These are phyloP conservation scores for Myiagra hebetior DNA, from an alignment of 2,113 vertebrate species.

Conservation along the genomic window DNA sequence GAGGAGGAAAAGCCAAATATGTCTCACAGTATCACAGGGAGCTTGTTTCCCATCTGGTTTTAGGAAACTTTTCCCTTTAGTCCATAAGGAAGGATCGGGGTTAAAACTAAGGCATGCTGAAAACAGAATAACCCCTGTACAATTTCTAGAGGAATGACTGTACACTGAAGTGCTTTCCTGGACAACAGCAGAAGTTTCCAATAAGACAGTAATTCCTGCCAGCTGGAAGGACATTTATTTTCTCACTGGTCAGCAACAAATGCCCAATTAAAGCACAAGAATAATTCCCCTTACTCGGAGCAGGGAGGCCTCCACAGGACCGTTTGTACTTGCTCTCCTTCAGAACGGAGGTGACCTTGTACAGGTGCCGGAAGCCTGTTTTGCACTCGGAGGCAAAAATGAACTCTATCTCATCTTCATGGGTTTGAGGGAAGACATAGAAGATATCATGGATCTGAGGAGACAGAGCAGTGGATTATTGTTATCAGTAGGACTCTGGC, in stretches of 20 bases:
- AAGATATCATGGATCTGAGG: slow-evolving; percentile 82
- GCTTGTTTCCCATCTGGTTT: neutral
- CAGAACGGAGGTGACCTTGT: slow-evolving; percentile 74
- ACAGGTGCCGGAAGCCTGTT: slow-evolving; percentile 82
- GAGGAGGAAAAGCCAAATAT: neutral
- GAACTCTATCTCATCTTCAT: slow-evolving; percentile 79
- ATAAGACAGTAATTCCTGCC: neutral
- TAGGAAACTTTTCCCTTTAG: neutral
- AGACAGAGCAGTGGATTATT: neutral
- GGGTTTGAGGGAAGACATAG: slow-evolving; percentile 79
- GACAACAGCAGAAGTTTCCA: neutral
- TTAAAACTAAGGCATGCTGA: neutral
- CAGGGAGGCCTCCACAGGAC: slow-evolving; percentile 71
- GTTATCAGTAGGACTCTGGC: neutral
- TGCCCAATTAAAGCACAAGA: neutral
- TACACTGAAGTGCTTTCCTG: neutral
- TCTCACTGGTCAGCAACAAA: neutral
- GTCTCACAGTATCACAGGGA: neutral
- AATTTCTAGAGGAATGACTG: neutral
- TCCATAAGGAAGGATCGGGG: neutral
- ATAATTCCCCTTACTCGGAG: slow-evolving; percentile 64
- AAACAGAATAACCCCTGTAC: neutral
- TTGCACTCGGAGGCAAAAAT: slow-evolving; percentile 84
- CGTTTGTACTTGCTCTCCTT: slow-evolving; percentile 78
- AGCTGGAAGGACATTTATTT: neutral